Conservation (phyloP, 1,140 invertebrate genomes). For the Drosophila orena region DNA sequence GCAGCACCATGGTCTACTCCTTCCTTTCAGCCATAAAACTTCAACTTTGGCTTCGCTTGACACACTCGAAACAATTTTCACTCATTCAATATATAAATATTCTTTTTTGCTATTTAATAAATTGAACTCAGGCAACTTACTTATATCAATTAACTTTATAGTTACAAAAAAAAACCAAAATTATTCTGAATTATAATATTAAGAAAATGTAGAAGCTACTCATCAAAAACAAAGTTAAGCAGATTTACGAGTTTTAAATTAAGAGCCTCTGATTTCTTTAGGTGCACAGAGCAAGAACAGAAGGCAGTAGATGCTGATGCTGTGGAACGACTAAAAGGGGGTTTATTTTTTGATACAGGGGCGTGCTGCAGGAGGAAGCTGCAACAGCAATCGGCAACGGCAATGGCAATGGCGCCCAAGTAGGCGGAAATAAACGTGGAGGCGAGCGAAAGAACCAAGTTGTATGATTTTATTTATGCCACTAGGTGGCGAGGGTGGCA, state of each 20-base stretch:
- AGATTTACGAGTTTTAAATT: no score
- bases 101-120: no score
- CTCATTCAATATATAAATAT: no score
- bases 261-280: not conserved
- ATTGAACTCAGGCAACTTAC: no score
- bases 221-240: no score
- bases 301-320: conserved; percentile 22
- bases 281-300: conserved; percentile 12
- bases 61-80: not conserved
- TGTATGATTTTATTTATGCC: conserved; percentile 82
- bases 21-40: conserved; percentile 67
- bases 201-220: no score
- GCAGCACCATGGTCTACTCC: conserved; percentile 38
- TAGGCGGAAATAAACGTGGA: conserved; percentile 76
- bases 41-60: conserved; percentile 62
- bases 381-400: conserved; percentile 69
- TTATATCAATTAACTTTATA: no score
- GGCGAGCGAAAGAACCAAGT: conserved; percentile 46
- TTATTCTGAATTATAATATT: no score
- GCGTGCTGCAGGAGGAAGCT: conserved; percentile 19
- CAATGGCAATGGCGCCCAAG: conserved; percentile 75
- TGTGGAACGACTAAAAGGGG: conserved; percentile 20
- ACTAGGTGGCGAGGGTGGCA: conserved; percentile 30
- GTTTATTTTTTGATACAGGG: conserved; percentile 55
- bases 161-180: no score